Evolutionary conservation across 92 coral and sea anemone genomes (phyloP), one percentile per base, ranked within the genome.

Genomic region (Epizoanthus stellaris): DNA sequence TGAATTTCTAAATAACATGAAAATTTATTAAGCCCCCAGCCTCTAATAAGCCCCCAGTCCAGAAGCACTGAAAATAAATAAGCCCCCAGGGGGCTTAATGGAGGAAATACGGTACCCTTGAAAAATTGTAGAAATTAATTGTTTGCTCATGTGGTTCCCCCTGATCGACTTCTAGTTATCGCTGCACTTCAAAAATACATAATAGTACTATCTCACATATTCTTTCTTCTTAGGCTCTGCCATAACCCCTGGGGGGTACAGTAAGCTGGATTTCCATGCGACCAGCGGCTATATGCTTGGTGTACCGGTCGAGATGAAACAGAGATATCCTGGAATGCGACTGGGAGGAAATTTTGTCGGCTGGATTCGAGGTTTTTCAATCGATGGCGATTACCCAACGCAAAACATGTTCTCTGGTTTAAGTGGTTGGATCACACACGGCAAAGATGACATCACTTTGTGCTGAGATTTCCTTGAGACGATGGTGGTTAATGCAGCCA

Each of bases 301-400:
- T 42, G 83, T 61, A 6, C 83, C 83, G 3, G 83, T 12, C 10
- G 72, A 79, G 43, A 40, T 79, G 34, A 79, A 79, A 63, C 71
- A 21, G 59, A 79, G 25, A 63, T 79, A 62, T 17, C 83, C 83
- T 4, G 65, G 21, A 79, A 47, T 79, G 60, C 63, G 83, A 63
- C 72, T 79, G 16, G 83, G 83, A 58, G 49, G 10, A 6, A 79
- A 62, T 13, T 79, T 79, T 43, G 52, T 62, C 23, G 83, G 83
- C 39, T 62, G 63, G 42, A 79, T 79, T 79, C 83, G 83, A 11
- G 83, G 83, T 12, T 63, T 79, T 21, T 79, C 83, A 5, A 45
- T 79, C 53, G 83, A 79, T 61, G 83, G 83, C 17, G 42, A 79
- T 45, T 79, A 62, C 38, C 83, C 83, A n/a, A 79, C 83, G 21